phyloP scores from a whole-genome alignment of 2,888 invertebrate species.

The Marasmarcha lunaedactyla region DNA sequence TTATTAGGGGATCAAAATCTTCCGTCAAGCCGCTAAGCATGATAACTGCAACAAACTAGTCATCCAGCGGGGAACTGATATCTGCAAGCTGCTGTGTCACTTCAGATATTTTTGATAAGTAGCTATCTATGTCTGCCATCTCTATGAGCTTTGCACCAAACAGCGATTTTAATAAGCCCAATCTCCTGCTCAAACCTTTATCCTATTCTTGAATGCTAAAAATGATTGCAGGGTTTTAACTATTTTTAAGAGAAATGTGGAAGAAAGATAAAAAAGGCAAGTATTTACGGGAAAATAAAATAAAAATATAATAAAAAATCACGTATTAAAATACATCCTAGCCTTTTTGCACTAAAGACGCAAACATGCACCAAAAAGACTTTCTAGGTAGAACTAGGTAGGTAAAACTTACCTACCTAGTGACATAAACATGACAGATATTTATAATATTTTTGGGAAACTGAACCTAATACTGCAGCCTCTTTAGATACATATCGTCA shows the following conservation, averaged over 20 bases:
- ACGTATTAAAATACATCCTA: not conserved
- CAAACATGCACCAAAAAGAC: not conserved
- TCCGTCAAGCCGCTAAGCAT: no score
- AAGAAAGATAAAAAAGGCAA: conserved; percentile 5
- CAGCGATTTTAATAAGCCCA: no score
- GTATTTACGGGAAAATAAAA: conserved; percentile 2
- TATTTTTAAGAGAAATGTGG: conserved; percentile 1
- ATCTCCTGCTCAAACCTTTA: no score
- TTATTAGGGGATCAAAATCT: no score
- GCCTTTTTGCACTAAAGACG: not conserved
- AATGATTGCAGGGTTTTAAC: not conserved
- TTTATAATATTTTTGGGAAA: not conserved
- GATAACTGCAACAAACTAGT: no score
- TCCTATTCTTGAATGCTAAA: no score
- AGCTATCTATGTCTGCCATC: no score
- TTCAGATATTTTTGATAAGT: no score
- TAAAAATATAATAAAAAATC: not conserved
- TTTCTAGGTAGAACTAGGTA: no score
- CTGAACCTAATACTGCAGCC: not conserved
- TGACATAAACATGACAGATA: not conserved
- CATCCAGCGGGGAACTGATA: no score
- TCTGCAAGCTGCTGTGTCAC: no score
- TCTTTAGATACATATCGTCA: not conserved
- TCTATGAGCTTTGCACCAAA: no score
- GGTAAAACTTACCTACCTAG: not conserved